Evolutionary conservation across 2,888 invertebrate genomes (phyloP).

Genomic region (Tetramorium bicarinatum): DNA sequence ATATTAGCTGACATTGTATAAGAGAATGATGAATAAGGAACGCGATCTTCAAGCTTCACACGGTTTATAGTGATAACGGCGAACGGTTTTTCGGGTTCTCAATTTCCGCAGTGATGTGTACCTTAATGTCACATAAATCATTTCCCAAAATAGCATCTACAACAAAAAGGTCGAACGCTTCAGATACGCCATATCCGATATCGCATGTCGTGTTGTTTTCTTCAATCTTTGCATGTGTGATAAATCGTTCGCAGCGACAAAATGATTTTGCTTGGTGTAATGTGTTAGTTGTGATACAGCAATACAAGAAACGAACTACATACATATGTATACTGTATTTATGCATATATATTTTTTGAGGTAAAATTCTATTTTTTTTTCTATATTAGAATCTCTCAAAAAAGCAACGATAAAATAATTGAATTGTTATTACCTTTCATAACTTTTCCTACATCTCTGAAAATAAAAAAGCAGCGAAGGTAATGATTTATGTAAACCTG

Average conservation of each 20-base stretch:
- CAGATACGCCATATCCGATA: slow-evolving; percentile 48
- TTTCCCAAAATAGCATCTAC: slow-evolving; percentile 27
- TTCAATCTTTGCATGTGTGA: slow-evolving; percentile 49
- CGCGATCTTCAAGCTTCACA: slow-evolving; percentile 36
- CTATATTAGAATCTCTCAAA: not conserved
- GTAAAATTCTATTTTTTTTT: slow-evolving; percentile 6
- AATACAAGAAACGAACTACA: slow-evolving; percentile 21
- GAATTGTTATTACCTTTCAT: slow-evolving; percentile 5
- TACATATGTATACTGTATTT: not conserved
- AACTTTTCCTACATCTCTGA: not conserved
- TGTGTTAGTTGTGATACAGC: slow-evolving; percentile 9
- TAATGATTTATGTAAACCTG: too few species aligned
- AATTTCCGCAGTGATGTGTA: slow-evolving; percentile 51
- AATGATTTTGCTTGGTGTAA: slow-evolving; percentile 26
- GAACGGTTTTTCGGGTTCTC: slow-evolving; percentile 55
- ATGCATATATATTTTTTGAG: not conserved
- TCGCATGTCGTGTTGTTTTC: slow-evolving; percentile 47
- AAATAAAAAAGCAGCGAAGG: slow-evolving; percentile 11
- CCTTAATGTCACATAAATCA: slow-evolving; percentile 60
- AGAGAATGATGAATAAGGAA: slow-evolving; percentile 39
- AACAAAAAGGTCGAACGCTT: slow-evolving; percentile 36
- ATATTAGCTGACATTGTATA: slow-evolving; percentile 54
- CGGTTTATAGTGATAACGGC: slow-evolving; percentile 57
- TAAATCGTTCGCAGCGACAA: slow-evolving; percentile 37
- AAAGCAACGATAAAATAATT: slow-evolving; percentile 13